Conservation (phyloP, 2,797 vertebrate species). For the Acridotheres tristis region DNA sequence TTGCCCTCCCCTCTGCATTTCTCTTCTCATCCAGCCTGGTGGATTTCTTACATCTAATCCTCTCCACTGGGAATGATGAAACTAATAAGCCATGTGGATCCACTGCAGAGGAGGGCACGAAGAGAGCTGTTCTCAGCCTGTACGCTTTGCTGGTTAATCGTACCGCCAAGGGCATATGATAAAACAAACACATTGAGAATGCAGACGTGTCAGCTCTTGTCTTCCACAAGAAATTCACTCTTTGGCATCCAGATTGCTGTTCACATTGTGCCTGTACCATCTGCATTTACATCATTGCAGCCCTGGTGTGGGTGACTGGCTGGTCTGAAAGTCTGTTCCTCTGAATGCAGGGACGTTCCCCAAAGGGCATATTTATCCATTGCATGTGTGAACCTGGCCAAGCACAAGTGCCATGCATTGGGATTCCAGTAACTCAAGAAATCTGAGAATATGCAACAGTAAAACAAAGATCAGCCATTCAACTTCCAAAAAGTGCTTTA, state of each 20-base stretch:
- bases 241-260: background rate
- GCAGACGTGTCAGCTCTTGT: background rate
- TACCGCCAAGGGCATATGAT: background rate
- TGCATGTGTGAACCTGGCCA: background rate
- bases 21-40: background rate
- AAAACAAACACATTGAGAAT: background rate
- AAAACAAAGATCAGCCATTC: slow-evolving; percentile 10
- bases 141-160: background rate
- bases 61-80: background rate
- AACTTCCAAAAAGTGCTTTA: slow-evolving; percentile 19
- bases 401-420: background rate
- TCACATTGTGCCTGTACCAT: background rate
- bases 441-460: slow-evolving; percentile 29
- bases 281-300: background rate
- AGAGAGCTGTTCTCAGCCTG: background rate
- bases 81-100: background rate
- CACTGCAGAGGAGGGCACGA: rapidly evolving
- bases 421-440: slow-evolving; percentile 15
- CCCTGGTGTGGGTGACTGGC: background rate
- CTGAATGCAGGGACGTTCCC: background rate
- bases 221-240: background rate
- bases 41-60: background rate
- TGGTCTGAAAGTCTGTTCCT: background rate
- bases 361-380: background rate
- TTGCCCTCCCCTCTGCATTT: background rate